Conservation (phyloP, 2,888 invertebrate genomes). For the Microplitis deprimator region DNA sequence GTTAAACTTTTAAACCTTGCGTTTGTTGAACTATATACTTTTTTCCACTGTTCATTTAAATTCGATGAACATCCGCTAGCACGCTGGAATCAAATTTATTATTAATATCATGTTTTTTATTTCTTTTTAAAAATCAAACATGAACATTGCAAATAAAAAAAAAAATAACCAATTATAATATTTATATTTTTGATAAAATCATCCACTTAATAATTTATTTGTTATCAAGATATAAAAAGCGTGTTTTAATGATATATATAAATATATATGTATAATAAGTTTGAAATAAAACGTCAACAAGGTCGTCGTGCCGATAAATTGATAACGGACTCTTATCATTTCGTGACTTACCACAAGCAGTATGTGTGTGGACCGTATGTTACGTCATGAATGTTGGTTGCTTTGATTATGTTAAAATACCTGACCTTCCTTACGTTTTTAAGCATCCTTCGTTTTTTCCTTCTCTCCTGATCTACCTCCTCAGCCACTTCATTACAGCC, state of each 20-base stretch:
- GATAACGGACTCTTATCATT: slow-evolving; percentile 28
- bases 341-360: background rate
- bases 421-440: slow-evolving; percentile 61
- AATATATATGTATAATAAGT: background rate
- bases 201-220: background rate
- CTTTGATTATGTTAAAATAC: slow-evolving; percentile 61
- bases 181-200: slow-evolving; percentile 12
- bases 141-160: background rate
- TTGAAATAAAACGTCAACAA: slow-evolving; percentile 22
- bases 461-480: background rate
- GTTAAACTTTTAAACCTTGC: slow-evolving; percentile 21
- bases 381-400: slow-evolving; percentile 44
- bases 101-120: slow-evolving; percentile 41
- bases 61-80: background rate
- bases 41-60: background rate
- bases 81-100: background rate
- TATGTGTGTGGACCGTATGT: slow-evolving; percentile 28
- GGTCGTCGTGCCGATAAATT: slow-evolving; percentile 35
- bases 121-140: slow-evolving; percentile 35
- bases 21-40: background rate
- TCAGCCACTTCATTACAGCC: background rate
- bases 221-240: background rate
- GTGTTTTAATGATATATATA: background rate
- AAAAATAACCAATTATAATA: background rate
- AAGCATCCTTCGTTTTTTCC: background rate